These are phyloP conservation scores for Metalampra italica DNA, from an alignment of 2,888 invertebrate genomes.

Conservation along the genomic window DNA sequence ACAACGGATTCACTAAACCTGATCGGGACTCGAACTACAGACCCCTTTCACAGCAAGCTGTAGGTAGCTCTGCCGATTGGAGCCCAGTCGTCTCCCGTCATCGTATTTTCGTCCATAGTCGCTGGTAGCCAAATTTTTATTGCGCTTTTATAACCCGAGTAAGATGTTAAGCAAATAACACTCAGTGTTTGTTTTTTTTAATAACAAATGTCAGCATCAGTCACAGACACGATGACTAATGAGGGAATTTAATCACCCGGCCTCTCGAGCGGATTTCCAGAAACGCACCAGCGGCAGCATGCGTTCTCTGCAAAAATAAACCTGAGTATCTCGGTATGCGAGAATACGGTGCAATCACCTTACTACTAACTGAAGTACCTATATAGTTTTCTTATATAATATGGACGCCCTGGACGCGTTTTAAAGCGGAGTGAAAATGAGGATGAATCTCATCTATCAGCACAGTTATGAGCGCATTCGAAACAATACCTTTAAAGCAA, in stretches of 20 bases:
- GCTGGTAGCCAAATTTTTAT: no score
- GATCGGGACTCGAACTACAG: no score
- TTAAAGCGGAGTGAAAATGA: no score
- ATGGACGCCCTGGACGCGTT: no score
- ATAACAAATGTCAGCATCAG: conserved; percentile 3
- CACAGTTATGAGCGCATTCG: no score
- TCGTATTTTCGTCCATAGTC: neutral
- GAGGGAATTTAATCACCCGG: conserved; percentile 43
- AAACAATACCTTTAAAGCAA: no score
- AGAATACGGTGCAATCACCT: neutral
- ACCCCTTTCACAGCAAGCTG: no score
- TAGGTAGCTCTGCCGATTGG: no score
- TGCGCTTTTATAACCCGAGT: neutral
- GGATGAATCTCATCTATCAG: no score
- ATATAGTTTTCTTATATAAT: no score
- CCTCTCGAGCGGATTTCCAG: conserved; percentile 15
- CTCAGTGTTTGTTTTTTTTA: neutral
- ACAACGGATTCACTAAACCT: neutral
- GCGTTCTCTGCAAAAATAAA: conserved; percentile 5
- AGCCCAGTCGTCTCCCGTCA: no score
- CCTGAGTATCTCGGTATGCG: neutral
- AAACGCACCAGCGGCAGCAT: conserved; percentile 15
- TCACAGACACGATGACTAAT: conserved; percentile 42
- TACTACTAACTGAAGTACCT: no score
- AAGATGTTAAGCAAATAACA: conserved; percentile 2